These are phyloP conservation scores for Andrena haemorrhoa DNA, from an alignment of 2,888 invertebrate genomes.

Conservation along the genomic window DNA sequence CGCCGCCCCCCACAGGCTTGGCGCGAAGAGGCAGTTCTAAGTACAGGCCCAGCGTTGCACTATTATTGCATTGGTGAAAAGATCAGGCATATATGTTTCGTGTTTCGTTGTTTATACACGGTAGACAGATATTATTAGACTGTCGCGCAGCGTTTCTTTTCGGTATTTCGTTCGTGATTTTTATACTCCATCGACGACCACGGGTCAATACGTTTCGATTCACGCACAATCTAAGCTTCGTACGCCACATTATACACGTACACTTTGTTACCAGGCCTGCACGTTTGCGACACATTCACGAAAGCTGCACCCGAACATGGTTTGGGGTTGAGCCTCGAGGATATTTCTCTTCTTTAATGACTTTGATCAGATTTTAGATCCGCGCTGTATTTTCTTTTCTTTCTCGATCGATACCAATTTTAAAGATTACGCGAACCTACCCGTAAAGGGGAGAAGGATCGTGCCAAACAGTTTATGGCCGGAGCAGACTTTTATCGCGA, in stretches of 20 bases:
- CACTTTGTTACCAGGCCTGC: slow-evolving; percentile 29
- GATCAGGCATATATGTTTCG: neutral
- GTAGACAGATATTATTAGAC: neutral
- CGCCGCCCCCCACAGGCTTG: no score
- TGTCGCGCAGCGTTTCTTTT: slow-evolving; percentile 12
- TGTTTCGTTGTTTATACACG: neutral
- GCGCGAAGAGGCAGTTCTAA: no score
- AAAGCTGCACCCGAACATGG: slow-evolving; percentile 44
- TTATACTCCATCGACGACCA: slow-evolving; percentile 22
- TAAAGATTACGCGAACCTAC: neutral
- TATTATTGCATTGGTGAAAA: neutral
- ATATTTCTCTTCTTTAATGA: neutral
- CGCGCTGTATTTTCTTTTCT: neutral
- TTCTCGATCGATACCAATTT: neutral
- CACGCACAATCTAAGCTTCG: slow-evolving; percentile 74
- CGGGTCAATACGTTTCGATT: slow-evolving; percentile 67
- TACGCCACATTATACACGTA: slow-evolving; percentile 53
- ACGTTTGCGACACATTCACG: slow-evolving; percentile 42
- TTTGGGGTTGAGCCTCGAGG: slow-evolving; percentile 17
- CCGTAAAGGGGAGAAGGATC: neutral
- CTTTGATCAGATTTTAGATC: neutral
- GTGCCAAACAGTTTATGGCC: neutral
- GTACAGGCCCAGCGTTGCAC: neutral
- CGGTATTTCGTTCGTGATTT: slow-evolving; percentile 30
- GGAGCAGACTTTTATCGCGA: neutral